Percentiles rank a stretch among this genome's conserved stretches.
Conservation (phyloP, 2,888 invertebrate species). For the Pseudococcus jackbeardsleyi region DNA sequence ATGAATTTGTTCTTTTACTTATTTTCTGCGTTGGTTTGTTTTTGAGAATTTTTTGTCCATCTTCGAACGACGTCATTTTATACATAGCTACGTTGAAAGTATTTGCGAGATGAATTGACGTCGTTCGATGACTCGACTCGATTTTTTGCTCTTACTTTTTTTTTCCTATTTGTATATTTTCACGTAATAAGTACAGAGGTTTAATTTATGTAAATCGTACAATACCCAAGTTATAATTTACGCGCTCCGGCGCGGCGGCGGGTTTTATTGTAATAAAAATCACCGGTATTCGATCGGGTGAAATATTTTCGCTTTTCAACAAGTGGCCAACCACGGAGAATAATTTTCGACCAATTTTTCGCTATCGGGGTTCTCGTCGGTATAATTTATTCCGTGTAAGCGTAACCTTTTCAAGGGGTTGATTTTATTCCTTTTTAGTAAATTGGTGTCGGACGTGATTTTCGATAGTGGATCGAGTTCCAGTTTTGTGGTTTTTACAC, state of each 20-base stretch:
- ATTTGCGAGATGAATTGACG: conserved; percentile 16
- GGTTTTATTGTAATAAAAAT: conserved; percentile 11
- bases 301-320: conserved; percentile 47
- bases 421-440: conserved; percentile 12
- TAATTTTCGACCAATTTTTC: conserved; percentile 39
- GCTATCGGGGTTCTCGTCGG: neutral
- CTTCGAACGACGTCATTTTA: neutral
- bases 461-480: conserved; percentile 3
- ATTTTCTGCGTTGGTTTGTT: conserved; percentile 31
- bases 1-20: conserved; percentile 53
- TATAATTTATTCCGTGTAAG: conserved; percentile 32
- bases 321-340: conserved; percentile 32
- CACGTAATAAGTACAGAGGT: neutral
- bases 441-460: conserved; percentile 35
- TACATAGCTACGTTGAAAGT: neutral
- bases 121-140: conserved; percentile 14
- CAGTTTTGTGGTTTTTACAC: neutral
- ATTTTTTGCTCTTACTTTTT: neutral
- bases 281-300: conserved; percentile 34
- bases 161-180: neutral
- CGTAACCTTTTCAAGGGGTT: conserved; percentile 27
- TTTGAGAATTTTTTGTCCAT: neutral
- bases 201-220: conserved; percentile 49
- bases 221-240: conserved; percentile 17
- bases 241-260: neutral